A percentile compares a stretch with the other conserved stretches of the same genome.
Conservation (phyloP, 2,797 vertebrate genomes). For the Microchirus variegatus region DNA sequence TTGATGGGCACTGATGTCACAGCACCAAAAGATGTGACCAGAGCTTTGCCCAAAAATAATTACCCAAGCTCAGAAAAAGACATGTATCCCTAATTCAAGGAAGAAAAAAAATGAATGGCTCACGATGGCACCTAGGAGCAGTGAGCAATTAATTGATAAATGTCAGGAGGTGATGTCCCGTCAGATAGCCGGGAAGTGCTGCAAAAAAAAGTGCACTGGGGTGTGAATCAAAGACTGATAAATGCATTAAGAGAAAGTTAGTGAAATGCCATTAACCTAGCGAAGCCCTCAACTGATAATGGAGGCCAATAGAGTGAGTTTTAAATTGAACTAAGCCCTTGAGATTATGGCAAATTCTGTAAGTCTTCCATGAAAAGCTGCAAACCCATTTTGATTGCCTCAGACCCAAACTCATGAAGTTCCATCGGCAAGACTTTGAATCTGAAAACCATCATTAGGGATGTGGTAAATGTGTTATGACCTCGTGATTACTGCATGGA, state of each 20-base stretch:
- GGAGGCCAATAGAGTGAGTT: conserved; percentile 71
- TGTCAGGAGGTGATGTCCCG: conserved; percentile 73
- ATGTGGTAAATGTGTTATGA: conserved; percentile 71
- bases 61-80: conserved; percentile 61
- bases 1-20: conserved; percentile 35
- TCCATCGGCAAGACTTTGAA: conserved; percentile 66
- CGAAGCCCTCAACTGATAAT: conserved; percentile 77
- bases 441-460: conserved; percentile 72
- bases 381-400: conserved; percentile 72
- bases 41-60: conserved; percentile 70
- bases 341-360: conserved; percentile 72
- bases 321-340: conserved; percentile 77
- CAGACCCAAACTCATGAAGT: conserved; percentile 68
- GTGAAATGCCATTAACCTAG: conserved; percentile 81
- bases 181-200: conserved; percentile 71
- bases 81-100: conserved; percentile 71
- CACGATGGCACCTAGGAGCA: conserved; percentile 73
- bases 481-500: conserved; percentile 71
- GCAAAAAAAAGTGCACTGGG: conserved; percentile 70
- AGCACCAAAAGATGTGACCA: conserved; percentile 52
- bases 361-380: conserved; percentile 69
- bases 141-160: conserved; percentile 83
- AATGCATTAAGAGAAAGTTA: conserved; percentile 79
- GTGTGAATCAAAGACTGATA: conserved; percentile 76
- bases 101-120: conserved; percentile 61